phyloP scores from a whole-genome alignment of 1,140 invertebrate species.

The Schlechtendalia chinensis region DNA sequence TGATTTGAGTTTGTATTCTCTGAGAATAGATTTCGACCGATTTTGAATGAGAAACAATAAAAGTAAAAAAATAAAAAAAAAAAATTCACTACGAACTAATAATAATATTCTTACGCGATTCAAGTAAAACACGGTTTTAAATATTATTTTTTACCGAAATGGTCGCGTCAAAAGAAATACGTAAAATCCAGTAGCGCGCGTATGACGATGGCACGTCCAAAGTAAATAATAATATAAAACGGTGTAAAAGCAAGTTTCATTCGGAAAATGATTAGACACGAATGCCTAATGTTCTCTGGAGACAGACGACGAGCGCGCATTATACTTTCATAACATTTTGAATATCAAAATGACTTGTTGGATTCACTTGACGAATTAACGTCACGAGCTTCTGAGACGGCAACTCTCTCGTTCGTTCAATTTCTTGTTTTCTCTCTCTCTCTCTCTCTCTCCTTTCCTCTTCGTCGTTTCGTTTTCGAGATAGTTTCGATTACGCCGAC shows the following conservation, averaged over 20 bases:
- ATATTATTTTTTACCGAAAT: background rate
- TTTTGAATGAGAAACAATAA: too few species aligned
- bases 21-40: too few species aligned
- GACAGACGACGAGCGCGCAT: background rate
- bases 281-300: background rate
- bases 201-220: background rate
- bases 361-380: slow-evolving; percentile 16
- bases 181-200: too few species aligned
- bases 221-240: background rate
- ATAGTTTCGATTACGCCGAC: background rate
- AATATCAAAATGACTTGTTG: slow-evolving; percentile 9
- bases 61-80: too few species aligned
- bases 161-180: too few species aligned
- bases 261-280: background rate
- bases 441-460: too few species aligned
- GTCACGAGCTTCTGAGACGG: background rate
- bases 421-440: background rate
- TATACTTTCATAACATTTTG: background rate
- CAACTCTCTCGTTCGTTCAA: background rate
- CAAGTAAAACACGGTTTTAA: background rate
- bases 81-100: too few species aligned
- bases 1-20: too few species aligned
- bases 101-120: too few species aligned
- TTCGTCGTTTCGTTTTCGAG: background rate
- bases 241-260: background rate